Evolutionary conservation across 2,113 vertebrate genomes (phyloP).

Genomic region (Prionailurus viverrinus): DNA sequence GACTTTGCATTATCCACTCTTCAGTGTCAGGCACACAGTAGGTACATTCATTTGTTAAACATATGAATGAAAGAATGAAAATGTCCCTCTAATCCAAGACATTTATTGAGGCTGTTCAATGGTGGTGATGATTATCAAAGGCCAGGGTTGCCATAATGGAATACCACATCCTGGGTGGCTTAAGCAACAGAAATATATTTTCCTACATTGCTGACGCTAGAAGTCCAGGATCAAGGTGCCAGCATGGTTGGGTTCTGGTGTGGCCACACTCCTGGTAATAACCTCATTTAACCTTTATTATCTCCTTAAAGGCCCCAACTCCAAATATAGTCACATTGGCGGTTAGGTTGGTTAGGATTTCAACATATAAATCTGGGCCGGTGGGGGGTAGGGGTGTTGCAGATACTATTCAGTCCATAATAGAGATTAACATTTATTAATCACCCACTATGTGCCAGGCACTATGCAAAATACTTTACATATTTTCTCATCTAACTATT

Average conservation of each 20-base stretch:
- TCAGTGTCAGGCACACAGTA: background rate
- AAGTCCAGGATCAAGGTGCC: background rate
- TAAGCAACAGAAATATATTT: background rate
- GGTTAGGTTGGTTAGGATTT: background rate
- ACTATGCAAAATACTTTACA: background rate
- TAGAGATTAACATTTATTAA: background rate
- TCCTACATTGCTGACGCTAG: background rate
- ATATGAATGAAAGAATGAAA: conserved; percentile 19
- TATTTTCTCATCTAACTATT: background rate
- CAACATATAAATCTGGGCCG: background rate
- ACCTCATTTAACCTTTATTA: background rate
- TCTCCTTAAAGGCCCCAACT: background rate
- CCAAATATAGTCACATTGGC: background rate
- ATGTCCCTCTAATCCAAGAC: background rate
- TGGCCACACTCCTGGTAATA: background rate
- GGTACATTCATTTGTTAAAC: background rate
- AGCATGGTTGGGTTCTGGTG: background rate
- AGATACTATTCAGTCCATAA: background rate
- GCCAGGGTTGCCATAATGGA: background rate
- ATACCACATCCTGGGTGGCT: background rate
- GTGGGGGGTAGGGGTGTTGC: too few relatives aligned
- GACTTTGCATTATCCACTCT: background rate
- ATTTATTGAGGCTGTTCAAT: background rate
- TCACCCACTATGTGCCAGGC: background rate
- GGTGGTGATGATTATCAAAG: background rate